Base-by-base conservation (phyloP, 2,888 invertebrate species). In the Torymus texanus region DNA sequence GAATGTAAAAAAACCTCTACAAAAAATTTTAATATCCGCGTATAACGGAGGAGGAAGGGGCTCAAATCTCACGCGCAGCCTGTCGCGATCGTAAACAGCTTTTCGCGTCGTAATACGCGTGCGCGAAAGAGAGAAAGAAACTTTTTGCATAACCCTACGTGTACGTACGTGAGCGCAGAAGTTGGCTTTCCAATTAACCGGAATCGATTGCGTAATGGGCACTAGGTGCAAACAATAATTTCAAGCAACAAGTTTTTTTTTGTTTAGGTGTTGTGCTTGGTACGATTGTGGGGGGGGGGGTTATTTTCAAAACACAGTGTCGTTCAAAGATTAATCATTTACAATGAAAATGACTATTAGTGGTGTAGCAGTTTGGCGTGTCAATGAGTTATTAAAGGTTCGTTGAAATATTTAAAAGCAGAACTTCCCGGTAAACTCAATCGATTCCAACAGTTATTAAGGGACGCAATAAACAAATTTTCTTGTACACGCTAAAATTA, bases 51-150 rank as follows among this genome's bases (percentile, higher is more conserved):
- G 41, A 8, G 41, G 8, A 41, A 41, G 41, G 8, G 41, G 4
- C 55, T 78, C 67, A 62, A 73, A 78, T 67, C 67, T 78, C 68
- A 16, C 81, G 79, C 50, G 84, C 41, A 82, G 81, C 82, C 84
- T 85, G 87, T 88, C 87, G 76, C 88, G 88, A 87, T 88, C 89
- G 86, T 88, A 89, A 88, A 88, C 88, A 88, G 56, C 88, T 89
- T 88, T 86, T 86, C 88, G 41, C 41, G 8, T 41, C 41, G 41
- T 41, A 41, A 41, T 41, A 41, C 76, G 80, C 73, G 76, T 68
- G 79, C 81, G 81, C 78, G 0, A 8, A 41, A 5, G 8, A 41
- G 41, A 41, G 10, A 41, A 41, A 41, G 41, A 41, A 82, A 84
- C 83, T 83, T 85, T 85, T 84, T 83, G 80, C 71, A 72, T 62